Evolutionary conservation across 2,888 invertebrate species (phyloP), one percentile per base, ranked within the genome.

Genomic region (Bembecia ichneumoniformis): DNA sequence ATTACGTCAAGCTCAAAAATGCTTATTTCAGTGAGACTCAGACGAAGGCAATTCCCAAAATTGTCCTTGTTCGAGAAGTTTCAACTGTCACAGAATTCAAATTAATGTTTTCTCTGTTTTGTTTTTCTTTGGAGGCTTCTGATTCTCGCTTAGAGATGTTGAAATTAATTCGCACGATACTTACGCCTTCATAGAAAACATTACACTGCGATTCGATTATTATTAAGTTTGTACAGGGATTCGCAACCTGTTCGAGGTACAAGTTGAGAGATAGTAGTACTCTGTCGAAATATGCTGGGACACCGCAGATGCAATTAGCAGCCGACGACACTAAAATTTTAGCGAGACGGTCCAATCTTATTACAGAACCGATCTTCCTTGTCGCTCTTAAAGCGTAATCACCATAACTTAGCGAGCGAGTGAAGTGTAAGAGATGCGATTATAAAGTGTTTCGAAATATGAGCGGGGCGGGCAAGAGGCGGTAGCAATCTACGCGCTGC

Each of bases 371-470:
- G 83, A 87, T 87, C 82, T 81, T 82, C 81, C 84, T 77, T 82
- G 84, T 82, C 83, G 81, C 83, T 82, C 80, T 83, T 79, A 82
- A 77, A 79, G 81, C 80, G 73, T 86, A 86, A 87, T 87, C 87
- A 87, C 81, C 82, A 84, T 84, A 87, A 87, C 84, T 87, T 86
- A 84, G 83, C 66, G 64, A 78, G 77, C 78, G 74, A 84, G 81
- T 83, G 82, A 84, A 80, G 81, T 82, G 79, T 82, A 79, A 80
- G 78, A 83, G 83, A 84, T 83, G 80, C 78, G 83, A 86, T 87
- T 86, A 86, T 84, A 83, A 84, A 86, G 82, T 84, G 82, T 84
- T 80, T 82, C 84, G 80, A 84, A 86, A 86, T 84, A 84, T 83
- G 82, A 80, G 74, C 72, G 66, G 68, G 68, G 64, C 52, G 56